These are phyloP conservation scores for Drosophila flavopinicola DNA, from an alignment of 2,888 invertebrate genomes.

Conservation along the genomic window DNA sequence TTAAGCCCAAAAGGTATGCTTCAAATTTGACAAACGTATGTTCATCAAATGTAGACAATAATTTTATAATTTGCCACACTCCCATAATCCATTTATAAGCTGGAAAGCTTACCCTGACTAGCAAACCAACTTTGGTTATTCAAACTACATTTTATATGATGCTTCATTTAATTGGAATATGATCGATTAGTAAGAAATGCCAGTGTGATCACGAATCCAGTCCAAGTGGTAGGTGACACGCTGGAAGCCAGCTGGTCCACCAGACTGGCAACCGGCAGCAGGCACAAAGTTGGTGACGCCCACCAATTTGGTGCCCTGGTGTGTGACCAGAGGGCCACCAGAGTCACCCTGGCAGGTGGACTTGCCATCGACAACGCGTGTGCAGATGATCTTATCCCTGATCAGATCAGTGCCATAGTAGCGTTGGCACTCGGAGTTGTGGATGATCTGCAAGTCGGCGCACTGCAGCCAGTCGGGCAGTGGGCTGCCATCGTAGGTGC, in stretches of 20 bases:
- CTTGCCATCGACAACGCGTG: conserved; percentile 42
- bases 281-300: conserved; percentile 62
- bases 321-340: conserved; percentile 63
- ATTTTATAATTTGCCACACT: too few relatives aligned
- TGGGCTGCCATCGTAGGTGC: conserved; percentile 63
- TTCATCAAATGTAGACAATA: not conserved
- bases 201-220: conserved; percentile 65
- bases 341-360: conserved; percentile 67
- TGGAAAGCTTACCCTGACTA: too few relatives aligned
- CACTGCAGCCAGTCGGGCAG: conserved; percentile 74
- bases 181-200: conserved; percentile 60
- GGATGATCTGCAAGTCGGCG: conserved; percentile 64
- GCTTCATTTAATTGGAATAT: too few relatives aligned
- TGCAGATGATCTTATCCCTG: conserved; percentile 49
- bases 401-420: conserved; percentile 75
- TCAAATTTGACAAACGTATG: not conserved
- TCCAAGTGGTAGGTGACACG: conserved; percentile 55
- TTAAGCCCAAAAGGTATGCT: conserved; percentile 11
- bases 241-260: conserved; percentile 55
- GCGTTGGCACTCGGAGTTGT: conserved; percentile 81
- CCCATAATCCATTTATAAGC: too few relatives aligned
- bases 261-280: conserved; percentile 46
- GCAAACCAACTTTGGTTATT: too few relatives aligned
- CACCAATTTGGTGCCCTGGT: conserved; percentile 35
- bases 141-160: too few relatives aligned